A percentile compares a stretch with the other conserved stretches of the same genome.
Conservation (phyloP, 2,888 invertebrate genomes). For the Drosophila acutilabella region DNA sequence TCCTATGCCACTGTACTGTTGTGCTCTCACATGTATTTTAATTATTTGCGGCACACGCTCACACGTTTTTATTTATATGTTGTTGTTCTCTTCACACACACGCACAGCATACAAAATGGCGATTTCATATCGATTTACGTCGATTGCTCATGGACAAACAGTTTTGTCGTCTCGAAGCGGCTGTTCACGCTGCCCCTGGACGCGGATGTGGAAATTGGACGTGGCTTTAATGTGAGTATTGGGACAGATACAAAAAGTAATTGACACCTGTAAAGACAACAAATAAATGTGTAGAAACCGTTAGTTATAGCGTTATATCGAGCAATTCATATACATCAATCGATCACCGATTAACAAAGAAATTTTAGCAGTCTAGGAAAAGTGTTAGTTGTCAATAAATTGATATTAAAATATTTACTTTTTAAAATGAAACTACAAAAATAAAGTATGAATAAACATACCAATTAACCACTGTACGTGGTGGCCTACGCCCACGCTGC, state of each 20-base stretch:
- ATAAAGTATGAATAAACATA: too few species aligned
- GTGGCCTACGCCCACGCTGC: neutral
- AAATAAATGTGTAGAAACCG: neutral
- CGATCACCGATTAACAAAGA: too few species aligned
- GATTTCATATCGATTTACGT: slow-evolving; percentile 85
- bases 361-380: too few species aligned
- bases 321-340: too few species aligned
- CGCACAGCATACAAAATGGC: slow-evolving; percentile 84
- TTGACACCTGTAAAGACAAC: slow-evolving; percentile 14
- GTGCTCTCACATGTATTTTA: slow-evolving; percentile 52
- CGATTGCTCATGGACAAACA: slow-evolving; percentile 85
- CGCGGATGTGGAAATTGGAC: slow-evolving; percentile 84
- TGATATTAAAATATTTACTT: too few species aligned
- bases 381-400: too few species aligned
- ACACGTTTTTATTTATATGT: slow-evolving; percentile 27
- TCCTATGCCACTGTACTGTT: slow-evolving; percentile 50
- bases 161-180: slow-evolving; percentile 85
- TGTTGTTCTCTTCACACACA: slow-evolving; percentile 28
- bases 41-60: slow-evolving; percentile 65
- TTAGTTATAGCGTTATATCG: too few species aligned
- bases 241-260: slow-evolving; percentile 54
- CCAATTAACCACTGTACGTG: neutral
- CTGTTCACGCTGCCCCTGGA: slow-evolving; percentile 83
- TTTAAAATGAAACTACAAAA: too few species aligned
- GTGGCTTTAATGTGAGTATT: slow-evolving; percentile 84